Conservation (phyloP, 37 sponge, comb jelly and placozoan species). For the Bolinopsis microptera region DNA sequence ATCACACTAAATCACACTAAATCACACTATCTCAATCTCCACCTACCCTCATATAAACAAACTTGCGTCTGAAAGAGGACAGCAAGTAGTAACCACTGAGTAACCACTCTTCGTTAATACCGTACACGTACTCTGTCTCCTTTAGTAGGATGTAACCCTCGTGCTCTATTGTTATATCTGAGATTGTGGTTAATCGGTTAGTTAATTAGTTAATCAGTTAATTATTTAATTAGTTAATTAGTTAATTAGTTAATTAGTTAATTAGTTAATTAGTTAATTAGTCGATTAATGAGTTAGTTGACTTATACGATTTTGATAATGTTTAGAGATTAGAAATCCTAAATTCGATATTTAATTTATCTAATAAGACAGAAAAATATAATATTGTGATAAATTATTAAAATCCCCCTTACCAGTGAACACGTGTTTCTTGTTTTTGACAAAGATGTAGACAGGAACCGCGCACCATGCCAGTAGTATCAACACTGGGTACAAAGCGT, state of each 20-base stretch:
- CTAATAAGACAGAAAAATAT: too few species aligned
- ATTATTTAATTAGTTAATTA: too few species aligned
- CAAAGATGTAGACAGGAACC: slow-evolving; percentile 6
- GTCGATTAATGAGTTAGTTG: neutral
- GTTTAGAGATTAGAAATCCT: neutral
- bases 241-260: too few species aligned
- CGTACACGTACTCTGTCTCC: slow-evolving; percentile 68
- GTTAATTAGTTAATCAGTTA: too few species aligned
- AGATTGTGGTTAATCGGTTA: too few species aligned
- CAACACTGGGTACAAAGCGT: neutral
- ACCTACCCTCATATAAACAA: slow-evolving; percentile 7
- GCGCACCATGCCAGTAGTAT: neutral
- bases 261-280: too few species aligned
- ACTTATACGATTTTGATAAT: too few species aligned
- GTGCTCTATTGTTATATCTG: slow-evolving; percentile 37
- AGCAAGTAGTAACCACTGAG: slow-evolving; percentile 55
- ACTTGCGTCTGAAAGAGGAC: neutral
- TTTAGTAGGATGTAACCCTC: slow-evolving; percentile 69
- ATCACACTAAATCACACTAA: too few species aligned
- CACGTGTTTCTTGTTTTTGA: neutral
- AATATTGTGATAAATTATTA: too few species aligned
- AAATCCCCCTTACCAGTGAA: neutral
- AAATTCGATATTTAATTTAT: too few species aligned
- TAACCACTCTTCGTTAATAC: slow-evolving; percentile 63
- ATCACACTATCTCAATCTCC: too few species aligned